Percentiles rank a stretch among this genome's conserved stretches.
Conservation (phyloP, 2,113 vertebrate species). For the Syrrhaptes paradoxus region DNA sequence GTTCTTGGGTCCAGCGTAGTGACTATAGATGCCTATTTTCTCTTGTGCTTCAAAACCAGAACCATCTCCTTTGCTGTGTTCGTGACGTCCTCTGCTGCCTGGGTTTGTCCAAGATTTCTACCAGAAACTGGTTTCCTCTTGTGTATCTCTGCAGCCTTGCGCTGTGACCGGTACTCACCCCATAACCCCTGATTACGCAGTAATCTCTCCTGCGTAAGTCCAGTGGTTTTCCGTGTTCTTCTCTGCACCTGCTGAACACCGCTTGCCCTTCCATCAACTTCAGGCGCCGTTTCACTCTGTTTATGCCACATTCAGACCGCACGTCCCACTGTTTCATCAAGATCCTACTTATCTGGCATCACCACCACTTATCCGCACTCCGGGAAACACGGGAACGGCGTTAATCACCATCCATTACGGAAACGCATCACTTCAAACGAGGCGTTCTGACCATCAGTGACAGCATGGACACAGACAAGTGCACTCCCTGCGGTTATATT, state of each 20-base stretch:
- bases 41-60: background rate
- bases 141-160: background rate
- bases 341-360: background rate
- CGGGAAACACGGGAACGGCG: background rate
- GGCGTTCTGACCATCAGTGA: background rate
- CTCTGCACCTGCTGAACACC: background rate
- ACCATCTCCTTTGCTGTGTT: background rate
- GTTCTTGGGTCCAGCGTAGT: background rate
- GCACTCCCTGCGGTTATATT: accelerated
- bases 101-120: background rate
- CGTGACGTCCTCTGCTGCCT: background rate
- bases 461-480: background rate
- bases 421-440: background rate
- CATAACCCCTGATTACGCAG: background rate
- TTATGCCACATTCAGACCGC: background rate
- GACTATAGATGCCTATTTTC: background rate
- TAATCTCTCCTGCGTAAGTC: background rate
- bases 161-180: background rate
- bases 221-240: background rate
- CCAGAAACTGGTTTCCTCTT: background rate
- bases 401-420: background rate
- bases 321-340: background rate
- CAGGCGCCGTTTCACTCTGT: background rate
- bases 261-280: background rate
- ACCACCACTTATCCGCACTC: background rate